phyloP scores from a whole-genome alignment of 2,888 invertebrate species.

The Octodonta nipae region DNA sequence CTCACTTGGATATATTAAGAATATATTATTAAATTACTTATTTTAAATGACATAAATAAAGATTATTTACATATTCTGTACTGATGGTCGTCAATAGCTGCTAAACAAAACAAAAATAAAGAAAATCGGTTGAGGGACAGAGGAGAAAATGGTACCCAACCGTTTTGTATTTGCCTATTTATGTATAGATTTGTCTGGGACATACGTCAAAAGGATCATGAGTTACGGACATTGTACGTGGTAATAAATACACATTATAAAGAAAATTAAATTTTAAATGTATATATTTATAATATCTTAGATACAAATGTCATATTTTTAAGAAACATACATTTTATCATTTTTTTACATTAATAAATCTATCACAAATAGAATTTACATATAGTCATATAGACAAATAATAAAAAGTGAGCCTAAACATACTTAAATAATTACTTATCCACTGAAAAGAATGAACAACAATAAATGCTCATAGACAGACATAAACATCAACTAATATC shows the following conservation, averaged over 20 bases:
- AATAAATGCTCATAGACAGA: constrained; percentile 7
- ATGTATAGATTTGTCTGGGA: no score
- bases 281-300: constrained; percentile 26
- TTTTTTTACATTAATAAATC: constrained; percentile 27
- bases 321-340: constrained; percentile 28
- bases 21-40: no score
- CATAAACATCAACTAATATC: constrained; percentile 10
- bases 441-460: constrained; percentile 19
- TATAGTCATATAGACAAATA: constrained; percentile 21
- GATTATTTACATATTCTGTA: no score
- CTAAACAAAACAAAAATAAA: no score
- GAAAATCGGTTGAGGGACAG: no score
- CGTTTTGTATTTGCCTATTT: no score
- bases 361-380: constrained; percentile 29
- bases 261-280: constrained; percentile 4
- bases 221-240: no score
- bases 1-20: no score
- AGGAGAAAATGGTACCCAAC: no score
- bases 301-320: constrained; percentile 26
- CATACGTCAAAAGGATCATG: no score
- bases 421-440: constrained; percentile 12
- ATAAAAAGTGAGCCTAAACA: constrained; percentile 18
- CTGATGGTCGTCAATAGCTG: no score
- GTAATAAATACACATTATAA: not conserved
- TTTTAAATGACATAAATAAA: no score